Evolutionary conservation across 2,888 invertebrate genomes (phyloP).

Genomic region (Ennomos fuscantarius): DNA sequence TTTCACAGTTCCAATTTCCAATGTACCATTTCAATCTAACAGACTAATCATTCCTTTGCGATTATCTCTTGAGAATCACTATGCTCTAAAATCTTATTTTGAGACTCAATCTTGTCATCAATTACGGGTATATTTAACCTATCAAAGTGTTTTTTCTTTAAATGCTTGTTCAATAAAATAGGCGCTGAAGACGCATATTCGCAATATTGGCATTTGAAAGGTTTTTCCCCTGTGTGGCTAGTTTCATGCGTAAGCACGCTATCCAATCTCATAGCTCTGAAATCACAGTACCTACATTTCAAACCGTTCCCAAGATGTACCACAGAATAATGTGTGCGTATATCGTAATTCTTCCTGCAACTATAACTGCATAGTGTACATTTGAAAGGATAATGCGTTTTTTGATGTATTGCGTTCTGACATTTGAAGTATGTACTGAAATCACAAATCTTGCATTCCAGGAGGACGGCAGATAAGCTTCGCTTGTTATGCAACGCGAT

Average conservation of each 20-base stretch:
- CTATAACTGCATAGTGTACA: conserved; percentile 59
- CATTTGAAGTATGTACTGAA: conserved; percentile 63
- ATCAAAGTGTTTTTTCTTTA: conserved; percentile 38
- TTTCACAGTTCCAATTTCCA: too few species aligned
- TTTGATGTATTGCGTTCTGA: conserved; percentile 61
- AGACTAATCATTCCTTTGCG: too few species aligned
- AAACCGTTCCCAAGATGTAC: conserved; percentile 59
- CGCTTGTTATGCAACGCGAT: conserved; percentile 68
- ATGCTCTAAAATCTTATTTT: too few species aligned
- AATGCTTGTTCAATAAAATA: conserved; percentile 45
- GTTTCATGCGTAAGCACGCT: conserved; percentile 62
- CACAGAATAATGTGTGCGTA: conserved; percentile 58
- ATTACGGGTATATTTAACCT: too few species aligned
- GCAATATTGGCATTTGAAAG: conserved; percentile 60
- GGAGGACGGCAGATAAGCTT: conserved; percentile 46
- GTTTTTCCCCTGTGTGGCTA: conserved; percentile 63
- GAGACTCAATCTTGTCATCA: too few species aligned
- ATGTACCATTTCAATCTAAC: too few species aligned
- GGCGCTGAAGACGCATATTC: conserved; percentile 13
- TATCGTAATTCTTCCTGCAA: conserved; percentile 61
- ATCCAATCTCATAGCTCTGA: conserved; percentile 54
- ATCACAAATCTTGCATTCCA: conserved; percentile 53
- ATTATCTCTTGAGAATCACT: too few species aligned
- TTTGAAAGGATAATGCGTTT: conserved; percentile 58
- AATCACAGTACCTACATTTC: conserved; percentile 65